phyloP scores from a whole-genome alignment of 2,113 vertebrate genomes.

The Osmerus eperlanus region DNA sequence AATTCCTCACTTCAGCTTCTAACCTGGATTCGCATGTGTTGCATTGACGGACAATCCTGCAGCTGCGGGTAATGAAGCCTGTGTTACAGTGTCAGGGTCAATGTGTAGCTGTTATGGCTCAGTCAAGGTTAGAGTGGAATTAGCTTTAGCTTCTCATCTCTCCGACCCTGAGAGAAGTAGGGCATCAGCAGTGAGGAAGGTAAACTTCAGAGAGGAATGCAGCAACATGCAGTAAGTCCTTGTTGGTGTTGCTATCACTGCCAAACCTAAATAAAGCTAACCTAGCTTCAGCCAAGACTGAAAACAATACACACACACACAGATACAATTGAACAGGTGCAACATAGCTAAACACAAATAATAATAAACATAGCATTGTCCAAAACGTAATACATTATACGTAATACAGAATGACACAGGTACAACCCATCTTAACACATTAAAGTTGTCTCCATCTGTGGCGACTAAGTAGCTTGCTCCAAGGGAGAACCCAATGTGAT shows the following conservation, averaged over 20 bases:
- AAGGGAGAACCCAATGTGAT: conserved; percentile 43
- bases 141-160: neutral
- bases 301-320: neutral
- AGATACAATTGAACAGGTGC: neutral
- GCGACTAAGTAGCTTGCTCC: conserved; percentile 21
- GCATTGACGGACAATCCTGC: too few relatives aligned
- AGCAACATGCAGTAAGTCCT: conserved; percentile 1
- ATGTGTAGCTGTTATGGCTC: too few relatives aligned
- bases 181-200: conserved; percentile 17
- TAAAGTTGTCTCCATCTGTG: conserved; percentile 51
- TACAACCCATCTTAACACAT: too few relatives aligned
- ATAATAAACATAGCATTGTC: too few relatives aligned
- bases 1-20: too few relatives aligned
- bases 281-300: too few relatives aligned
- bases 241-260: conserved; percentile 29
- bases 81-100: too few relatives aligned
- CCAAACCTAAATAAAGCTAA: conserved; percentile 10
- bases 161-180: conserved; percentile 19
- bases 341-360: neutral
- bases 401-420: too few relatives aligned
- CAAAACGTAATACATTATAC: too few relatives aligned
- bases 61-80: too few relatives aligned
- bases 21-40: too few relatives aligned
- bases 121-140: neutral
- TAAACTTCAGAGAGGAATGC: conserved; percentile 35